Conservation (phyloP, 1,140 invertebrate species). For the Drosophila jambulina region DNA sequence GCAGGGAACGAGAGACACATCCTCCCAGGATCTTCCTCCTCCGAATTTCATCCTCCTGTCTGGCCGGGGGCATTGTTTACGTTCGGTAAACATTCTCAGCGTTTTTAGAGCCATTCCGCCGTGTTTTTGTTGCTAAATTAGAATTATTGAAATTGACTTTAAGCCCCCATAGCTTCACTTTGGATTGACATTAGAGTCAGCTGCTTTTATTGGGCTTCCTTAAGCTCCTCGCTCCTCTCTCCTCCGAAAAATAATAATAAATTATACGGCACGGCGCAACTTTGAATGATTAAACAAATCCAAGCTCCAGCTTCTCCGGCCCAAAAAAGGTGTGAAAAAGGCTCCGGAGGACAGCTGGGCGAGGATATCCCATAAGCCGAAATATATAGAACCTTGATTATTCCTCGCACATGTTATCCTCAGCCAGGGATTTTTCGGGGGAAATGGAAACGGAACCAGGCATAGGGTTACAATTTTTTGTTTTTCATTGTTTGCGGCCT, state of each 20-base stretch:
- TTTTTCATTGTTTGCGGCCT: slow-evolving; percentile 45
- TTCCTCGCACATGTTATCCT: slow-evolving; percentile 42
- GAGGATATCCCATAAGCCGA: slow-evolving; percentile 5
- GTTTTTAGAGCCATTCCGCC: slow-evolving; percentile 27
- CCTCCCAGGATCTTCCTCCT: background rate
- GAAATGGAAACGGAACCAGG: slow-evolving; percentile 25
- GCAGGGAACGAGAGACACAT: slow-evolving; percentile 8
- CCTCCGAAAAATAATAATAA: slow-evolving; percentile 72
- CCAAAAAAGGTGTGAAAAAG: slow-evolving; percentile 51
- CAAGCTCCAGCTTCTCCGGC: background rate
- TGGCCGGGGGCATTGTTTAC: slow-evolving; percentile 65
- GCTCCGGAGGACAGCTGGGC: slow-evolving; percentile 1
- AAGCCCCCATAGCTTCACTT: slow-evolving; percentile 39
- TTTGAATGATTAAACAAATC: slow-evolving; percentile 45
- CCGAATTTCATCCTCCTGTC: slow-evolving; percentile 32
- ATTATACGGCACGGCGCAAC: slow-evolving; percentile 30
- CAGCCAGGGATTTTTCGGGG: slow-evolving; percentile 16
- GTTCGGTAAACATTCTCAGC: slow-evolving; percentile 63
- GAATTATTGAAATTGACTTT: slow-evolving; percentile 80
- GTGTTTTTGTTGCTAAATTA: slow-evolving; percentile 68
- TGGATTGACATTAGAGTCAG: slow-evolving; percentile 63
- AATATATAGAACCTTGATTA: slow-evolving; percentile 15
- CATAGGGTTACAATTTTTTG: slow-evolving; percentile 12
- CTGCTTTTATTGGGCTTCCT: slow-evolving; percentile 66
- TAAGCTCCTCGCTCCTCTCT: background rate